These are phyloP conservation scores for Blera fallax DNA, from an alignment of 2,888 invertebrate species.

Conservation along the genomic window DNA sequence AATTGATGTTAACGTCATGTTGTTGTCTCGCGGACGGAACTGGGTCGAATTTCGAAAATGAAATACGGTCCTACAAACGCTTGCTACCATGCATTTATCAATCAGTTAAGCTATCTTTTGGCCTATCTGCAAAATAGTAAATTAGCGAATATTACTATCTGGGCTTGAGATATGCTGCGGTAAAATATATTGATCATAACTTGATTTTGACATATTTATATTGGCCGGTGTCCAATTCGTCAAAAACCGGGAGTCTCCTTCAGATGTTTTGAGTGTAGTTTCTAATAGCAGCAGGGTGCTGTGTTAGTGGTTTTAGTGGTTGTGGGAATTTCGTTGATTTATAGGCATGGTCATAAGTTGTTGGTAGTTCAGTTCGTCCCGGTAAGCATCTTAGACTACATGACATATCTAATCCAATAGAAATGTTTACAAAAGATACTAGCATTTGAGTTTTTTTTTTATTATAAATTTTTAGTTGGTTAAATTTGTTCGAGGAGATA, in stretches of 20 bases:
- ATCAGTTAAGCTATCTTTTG: constrained; percentile 16
- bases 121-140: constrained; percentile 37
- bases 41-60: constrained; percentile 48
- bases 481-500: background rate
- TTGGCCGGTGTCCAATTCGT: constrained; percentile 62
- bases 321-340: constrained; percentile 46
- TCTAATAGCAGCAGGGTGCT: background rate
- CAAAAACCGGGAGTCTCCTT: constrained; percentile 52
- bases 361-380: constrained; percentile 9
- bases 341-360: constrained; percentile 25
- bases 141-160: constrained; percentile 45
- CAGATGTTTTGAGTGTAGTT: constrained; percentile 25
- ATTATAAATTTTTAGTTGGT: background rate
- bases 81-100: constrained; percentile 11
- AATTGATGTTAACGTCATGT: constrained; percentile 59
- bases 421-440: constrained; percentile 42
- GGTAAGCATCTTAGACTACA: constrained; percentile 1
- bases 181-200: constrained; percentile 66
- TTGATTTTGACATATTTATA: constrained; percentile 68
- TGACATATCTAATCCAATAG: constrained; percentile 35
- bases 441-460: background rate
- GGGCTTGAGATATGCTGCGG: constrained; percentile 43
- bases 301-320: constrained; percentile 27
- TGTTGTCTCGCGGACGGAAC: constrained; percentile 30
- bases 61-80: constrained; percentile 6